Evolutionary conservation across 2,888 invertebrate genomes (phyloP), one percentile per base, ranked within the genome.

Genomic region (Thera britannica): DNA sequence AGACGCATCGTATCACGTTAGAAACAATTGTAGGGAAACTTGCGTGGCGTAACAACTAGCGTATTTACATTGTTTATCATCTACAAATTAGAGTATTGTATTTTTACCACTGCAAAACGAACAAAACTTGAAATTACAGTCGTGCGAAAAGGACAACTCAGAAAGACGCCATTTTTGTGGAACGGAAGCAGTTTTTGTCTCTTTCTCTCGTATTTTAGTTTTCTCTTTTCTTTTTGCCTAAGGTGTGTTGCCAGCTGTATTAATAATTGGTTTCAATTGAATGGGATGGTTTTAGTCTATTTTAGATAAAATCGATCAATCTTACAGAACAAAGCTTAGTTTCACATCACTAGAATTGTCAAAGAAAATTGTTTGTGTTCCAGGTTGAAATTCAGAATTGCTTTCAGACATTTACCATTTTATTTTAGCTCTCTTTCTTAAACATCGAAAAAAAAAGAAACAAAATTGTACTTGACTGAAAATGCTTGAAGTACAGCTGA

Each of bases 71-170:
- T 74, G 68, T 69, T 65, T 61, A 62, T 59, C 34, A 61, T 77
- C 73, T 76, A 73, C 74, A 77, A 79, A 76, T 68, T 49, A 75
- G 66, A 72, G 72, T 72, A 72, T 75, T 35, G 56, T 74, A 79
- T 81, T 83, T 82, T 79, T 78, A 72, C 78, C 71, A 72, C 71
- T 75, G 73, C 60, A 79, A 79, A 75, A 77, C 75, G 75, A 77
- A 76, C 78, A 79, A 81, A 76, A 78, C 74, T 70, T 48, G 66
- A 80, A 82, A 79, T 70, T 80, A 78, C 59, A 71, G 78, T 79
- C 77, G 90, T 87, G 88, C 82, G 90, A 90, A 87, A 90, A 88
- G 87, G 91, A 92, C 90, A 90, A 88, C 91, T 91, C 90, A 90
- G 77, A 84, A 69, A 81, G 92, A 92, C 91, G 92, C 92, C 92